A percentile compares a stretch with the other conserved stretches of the same genome.
Conservation (phyloP, 2,797 vertebrate species). For the Staurois parvus region DNA sequence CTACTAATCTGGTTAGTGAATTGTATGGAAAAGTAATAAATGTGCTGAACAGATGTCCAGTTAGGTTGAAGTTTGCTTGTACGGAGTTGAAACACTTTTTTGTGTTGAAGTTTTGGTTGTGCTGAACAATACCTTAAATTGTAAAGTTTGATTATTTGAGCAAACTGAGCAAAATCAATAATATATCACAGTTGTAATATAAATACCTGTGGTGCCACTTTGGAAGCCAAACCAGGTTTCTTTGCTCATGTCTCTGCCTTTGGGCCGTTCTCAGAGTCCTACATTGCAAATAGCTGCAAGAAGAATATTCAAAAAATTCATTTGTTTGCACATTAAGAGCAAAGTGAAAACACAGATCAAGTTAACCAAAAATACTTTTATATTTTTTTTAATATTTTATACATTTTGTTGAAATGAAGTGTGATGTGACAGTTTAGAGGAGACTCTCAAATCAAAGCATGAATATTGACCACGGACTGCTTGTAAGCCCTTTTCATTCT, state of each 20-base stretch:
- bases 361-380: too few relatives aligned
- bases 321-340: background rate
- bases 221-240: constrained; percentile 1
- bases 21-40: too few relatives aligned
- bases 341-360: background rate
- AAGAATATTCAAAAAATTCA: constrained; percentile 6
- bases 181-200: background rate
- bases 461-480: too few relatives aligned
- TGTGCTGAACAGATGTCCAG: too few relatives aligned
- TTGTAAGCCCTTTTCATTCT: background rate
- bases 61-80: too few relatives aligned
- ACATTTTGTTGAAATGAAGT: background rate
- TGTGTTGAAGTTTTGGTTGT: too few relatives aligned
- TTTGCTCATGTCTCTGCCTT: constrained; percentile 18
- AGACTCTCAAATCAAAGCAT: background rate
- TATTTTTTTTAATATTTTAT: background rate
- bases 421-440: background rate
- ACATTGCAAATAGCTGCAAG: constrained; percentile 42
- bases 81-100: too few relatives aligned
- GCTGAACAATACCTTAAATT: too few relatives aligned
- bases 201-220: background rate
- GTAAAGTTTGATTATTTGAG: too few relatives aligned
- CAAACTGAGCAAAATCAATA: background rate
- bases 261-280: background rate
- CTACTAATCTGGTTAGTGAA: too few relatives aligned